These are phyloP conservation scores for Lycia hirtaria DNA, from an alignment of 2,888 invertebrate species.

Conservation along the genomic window DNA sequence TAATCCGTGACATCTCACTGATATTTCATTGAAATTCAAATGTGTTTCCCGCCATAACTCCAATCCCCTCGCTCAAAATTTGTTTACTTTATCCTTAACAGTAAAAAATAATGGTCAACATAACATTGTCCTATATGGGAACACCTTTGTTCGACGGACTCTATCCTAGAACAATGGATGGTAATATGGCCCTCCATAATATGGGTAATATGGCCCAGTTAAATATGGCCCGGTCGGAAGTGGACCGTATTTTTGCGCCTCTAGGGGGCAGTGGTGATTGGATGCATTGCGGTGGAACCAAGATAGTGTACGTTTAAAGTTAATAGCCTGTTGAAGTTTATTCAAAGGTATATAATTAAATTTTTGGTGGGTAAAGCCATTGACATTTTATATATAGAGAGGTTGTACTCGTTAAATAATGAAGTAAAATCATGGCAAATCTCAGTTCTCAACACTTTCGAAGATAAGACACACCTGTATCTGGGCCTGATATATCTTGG, in stretches of 20 bases:
- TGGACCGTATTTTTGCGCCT: slow-evolving; percentile 61
- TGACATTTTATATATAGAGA: too few relatives aligned
- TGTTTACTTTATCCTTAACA: slow-evolving; percentile 21
- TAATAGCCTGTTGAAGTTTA: slow-evolving; percentile 20
- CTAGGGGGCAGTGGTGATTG: slow-evolving; percentile 64
- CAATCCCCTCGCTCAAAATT: background rate
- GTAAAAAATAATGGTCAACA: slow-evolving; percentile 32
- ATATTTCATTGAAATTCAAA: slow-evolving; percentile 5
- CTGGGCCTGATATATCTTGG: too few relatives aligned
- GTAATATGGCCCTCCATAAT: slow-evolving; percentile 23
- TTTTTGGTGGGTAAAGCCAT: too few relatives aligned
- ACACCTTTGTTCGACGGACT: slow-evolving; percentile 39
- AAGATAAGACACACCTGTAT: too few relatives aligned
- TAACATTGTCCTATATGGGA: slow-evolving; percentile 25
- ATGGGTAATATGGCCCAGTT: slow-evolving; percentile 21
- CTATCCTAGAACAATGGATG: slow-evolving; percentile 49
- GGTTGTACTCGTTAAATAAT: too few relatives aligned
- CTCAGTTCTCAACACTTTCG: too few relatives aligned
- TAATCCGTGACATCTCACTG: background rate
- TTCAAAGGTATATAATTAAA: slow-evolving; percentile 10
- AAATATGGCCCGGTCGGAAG: slow-evolving; percentile 22
- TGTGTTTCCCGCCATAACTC: background rate
- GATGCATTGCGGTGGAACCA: slow-evolving; percentile 58
- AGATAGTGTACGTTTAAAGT: slow-evolving; percentile 31
- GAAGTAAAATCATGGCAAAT: too few relatives aligned